Evolutionary conservation across 2,797 vertebrate genomes (phyloP).

Genomic region (Chelon labrosus): DNA sequence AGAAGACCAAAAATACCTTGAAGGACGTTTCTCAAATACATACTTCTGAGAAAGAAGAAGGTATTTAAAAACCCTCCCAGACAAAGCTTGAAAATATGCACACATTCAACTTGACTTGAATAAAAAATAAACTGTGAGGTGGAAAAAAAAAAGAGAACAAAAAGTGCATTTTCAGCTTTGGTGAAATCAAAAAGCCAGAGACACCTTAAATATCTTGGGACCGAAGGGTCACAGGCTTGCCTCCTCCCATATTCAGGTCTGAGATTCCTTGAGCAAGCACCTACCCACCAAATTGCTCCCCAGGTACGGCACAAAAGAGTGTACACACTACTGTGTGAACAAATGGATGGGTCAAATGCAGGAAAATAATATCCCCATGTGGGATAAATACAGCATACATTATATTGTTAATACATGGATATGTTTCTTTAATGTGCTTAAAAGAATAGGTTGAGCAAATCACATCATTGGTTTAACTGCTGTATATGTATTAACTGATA

Average conservation of each 20-base stretch:
- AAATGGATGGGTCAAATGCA: no score
- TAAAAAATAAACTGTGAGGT: neutral
- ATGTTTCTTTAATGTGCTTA: neutral
- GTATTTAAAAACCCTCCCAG: neutral
- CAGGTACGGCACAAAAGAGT: no score
- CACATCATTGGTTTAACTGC: neutral
- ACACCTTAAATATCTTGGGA: no score
- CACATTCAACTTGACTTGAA: neutral
- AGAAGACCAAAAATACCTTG: neutral
- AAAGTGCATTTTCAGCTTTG: neutral
- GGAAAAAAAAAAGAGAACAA: no score
- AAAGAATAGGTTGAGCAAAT: constrained; percentile 13
- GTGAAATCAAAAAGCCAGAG: constrained; percentile 2
- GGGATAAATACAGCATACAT: no score
- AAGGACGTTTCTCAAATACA: neutral
- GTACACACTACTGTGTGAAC: no score
- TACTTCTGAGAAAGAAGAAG: neutral
- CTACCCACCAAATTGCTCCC: no score
- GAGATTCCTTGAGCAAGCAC: no score
- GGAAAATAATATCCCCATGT: no score
- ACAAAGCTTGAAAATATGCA: neutral
- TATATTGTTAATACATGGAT: neutral
- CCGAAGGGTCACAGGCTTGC: no score
- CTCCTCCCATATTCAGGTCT: no score
- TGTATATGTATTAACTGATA: constrained; percentile 20